Percentiles rank a stretch among this genome's conserved stretches.
Evolutionary conservation across 2,797 vertebrate species (phyloP).

Genomic region (Limnodromus scolopaceus): DNA sequence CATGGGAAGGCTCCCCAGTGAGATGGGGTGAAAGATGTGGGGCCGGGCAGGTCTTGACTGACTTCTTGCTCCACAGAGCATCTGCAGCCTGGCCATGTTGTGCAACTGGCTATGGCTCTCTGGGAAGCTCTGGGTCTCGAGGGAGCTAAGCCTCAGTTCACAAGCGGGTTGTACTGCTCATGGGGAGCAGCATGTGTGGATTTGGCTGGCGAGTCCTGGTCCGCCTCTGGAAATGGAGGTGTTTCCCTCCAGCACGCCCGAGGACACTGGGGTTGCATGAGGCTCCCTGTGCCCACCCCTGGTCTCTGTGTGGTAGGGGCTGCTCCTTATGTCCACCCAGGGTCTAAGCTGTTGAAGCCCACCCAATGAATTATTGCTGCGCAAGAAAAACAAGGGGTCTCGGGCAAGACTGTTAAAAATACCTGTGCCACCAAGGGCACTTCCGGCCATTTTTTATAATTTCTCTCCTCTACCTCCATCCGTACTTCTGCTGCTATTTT

Average conservation of each 20-base stretch:
- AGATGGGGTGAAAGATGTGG: rapidly evolving
- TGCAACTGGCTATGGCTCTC: rapidly evolving
- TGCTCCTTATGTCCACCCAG: neutral
- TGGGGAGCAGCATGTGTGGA: neutral
- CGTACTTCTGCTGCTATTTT: slow-evolving; percentile 39
- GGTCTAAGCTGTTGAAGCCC: neutral
- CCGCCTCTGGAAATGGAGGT: neutral
- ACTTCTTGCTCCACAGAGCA: neutral
- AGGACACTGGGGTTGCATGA: rapidly evolving
- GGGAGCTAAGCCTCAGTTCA: neutral
- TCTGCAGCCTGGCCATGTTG: neutral
- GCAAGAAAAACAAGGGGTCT: neutral
- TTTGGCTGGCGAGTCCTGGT: neutral
- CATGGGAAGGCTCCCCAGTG: neutral
- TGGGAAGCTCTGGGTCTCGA: neutral
- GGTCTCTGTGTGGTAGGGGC: neutral
- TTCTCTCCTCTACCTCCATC: neutral
- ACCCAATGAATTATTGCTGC: neutral
- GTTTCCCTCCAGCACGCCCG: rapidly evolving
- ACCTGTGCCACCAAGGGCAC: neutral
- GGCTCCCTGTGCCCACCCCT: neutral
- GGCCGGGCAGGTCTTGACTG: neutral
- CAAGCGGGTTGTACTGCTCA: neutral
- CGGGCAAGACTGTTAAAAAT: neutral
- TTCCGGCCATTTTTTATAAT: neutral